Percentiles rank a stretch among this genome's conserved stretches.
Conservation (phyloP, 2,797 vertebrate genomes). For the Tauraco hartlaubi region DNA sequence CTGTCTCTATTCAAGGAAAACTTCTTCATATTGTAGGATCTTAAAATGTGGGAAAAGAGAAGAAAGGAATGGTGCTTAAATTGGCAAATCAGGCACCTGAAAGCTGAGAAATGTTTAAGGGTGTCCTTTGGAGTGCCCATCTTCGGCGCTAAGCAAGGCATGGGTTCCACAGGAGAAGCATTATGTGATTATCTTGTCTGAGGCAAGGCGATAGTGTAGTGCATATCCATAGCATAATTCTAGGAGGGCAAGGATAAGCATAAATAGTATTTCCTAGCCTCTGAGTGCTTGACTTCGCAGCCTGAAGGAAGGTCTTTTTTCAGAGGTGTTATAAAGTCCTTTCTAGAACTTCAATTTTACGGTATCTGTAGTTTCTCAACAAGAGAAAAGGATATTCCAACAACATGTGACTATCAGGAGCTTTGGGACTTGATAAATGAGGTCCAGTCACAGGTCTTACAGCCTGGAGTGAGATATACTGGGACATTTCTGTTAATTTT, state of each 20-base stretch:
- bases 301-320: background rate
- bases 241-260: background rate
- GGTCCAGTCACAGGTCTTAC: background rate
- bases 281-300: background rate
- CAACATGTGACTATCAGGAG: too few relatives aligned
- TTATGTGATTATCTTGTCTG: accelerated
- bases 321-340: background rate
- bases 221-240: background rate
- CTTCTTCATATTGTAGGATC: background rate
- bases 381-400: too few relatives aligned
- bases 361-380: too few relatives aligned
- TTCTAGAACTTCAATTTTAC: background rate
- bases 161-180: background rate
- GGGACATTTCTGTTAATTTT: background rate
- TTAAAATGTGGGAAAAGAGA: background rate
- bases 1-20: background rate
- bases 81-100: background rate
- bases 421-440: too few relatives aligned
- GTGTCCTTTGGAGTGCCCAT: background rate
- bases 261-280: background rate
- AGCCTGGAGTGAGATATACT: background rate
- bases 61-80: background rate
- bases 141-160: background rate
- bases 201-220: background rate
- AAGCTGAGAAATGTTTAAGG: background rate